Base-by-base conservation (phyloP, 2,888 invertebrate genomes). In the Argyresthia goedartella region DNA sequence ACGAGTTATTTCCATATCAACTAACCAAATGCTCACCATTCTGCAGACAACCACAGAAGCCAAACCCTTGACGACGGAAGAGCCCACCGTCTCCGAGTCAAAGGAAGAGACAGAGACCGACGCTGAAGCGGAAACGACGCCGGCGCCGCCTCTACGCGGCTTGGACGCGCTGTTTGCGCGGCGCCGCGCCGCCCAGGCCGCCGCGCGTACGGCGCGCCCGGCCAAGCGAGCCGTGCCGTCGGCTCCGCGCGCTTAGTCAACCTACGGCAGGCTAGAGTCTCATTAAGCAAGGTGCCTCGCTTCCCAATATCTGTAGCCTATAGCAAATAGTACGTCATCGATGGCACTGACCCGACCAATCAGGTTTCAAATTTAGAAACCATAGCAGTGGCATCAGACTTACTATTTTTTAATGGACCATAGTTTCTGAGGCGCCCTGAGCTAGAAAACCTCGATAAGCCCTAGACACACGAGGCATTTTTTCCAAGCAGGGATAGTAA, bases 131-230 rank as follows among this genome's bases (percentile, higher is more conserved):
- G 81, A 82, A 60, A 85, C 84, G 39, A 90, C 90, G 52, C 76
- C 87, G 34, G 88, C 90, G 55, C 86, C 89, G 48, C 87, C 88
- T 53, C 89, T 92, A 35, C 87, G 89, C 55, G 92, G 92, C 0
- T 76, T 92, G 0, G 88, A 88, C 62, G 91, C 93, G 42, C 84
- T 94, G 36, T 80, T 94, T 49, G 92, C 92, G 2, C 90, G 92
- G 48, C 85, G 94, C 60, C 90, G 93, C 69, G 85, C 93, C 63
- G 89, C 90, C 34, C 80, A 74, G 45, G 77, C 78, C 4, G 71
- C 66, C 35, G n/a, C n/a, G n/a, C n/a, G n/a, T n/a, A 81, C 81
- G 44, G 76, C 73, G 1, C 58, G 81, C 33, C 51, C 42, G 9
- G 43, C 43, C 36, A 39, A 49, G 15, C 49, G 49, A n/a, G n/a